Evolutionary conservation across 92 coral and sea anemone species (phyloP), one percentile per base, ranked within the genome.

Genomic region (Palythoa grandiflora): DNA sequence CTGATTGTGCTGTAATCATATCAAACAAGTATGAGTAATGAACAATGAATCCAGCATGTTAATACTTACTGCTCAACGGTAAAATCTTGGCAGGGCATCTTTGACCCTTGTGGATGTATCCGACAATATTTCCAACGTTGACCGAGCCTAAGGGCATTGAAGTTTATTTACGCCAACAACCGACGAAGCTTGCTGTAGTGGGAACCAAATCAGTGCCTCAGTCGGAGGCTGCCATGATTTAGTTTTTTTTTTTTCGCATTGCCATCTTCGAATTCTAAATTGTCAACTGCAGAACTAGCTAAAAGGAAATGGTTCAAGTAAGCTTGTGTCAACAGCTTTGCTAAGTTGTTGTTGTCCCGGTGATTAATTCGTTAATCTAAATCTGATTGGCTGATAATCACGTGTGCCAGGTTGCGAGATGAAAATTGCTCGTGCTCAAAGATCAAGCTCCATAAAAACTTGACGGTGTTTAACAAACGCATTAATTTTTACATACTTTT

Each of bases 181-280:
- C 40, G 44, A 20, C 16, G 75, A 70, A 70, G 40, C 75, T 9
- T 16, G 12, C 16, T 70, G 48, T 37, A 20, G 47, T 28, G 75
- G 75, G 16, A 68, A 68, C 73, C 39, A 68, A 13, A 68, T 68
- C 73, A 68, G 73, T 28, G 39, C 73, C 14, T 68, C 73, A 68
- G 6, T 68, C 0, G 60, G 60, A 2, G 12, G 60, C 60, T 54
- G 60, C 15, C 10, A 28, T 28, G 28, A 28, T 28, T 28, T 28
- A 13, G 35, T 20, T 9, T 2, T 7, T 9, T 54, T 11, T 35
- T 28, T 54, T 11, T 35, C 14, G 38, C 51, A 21, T 37, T 21
- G 17, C 5, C 47, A 37, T 72, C 44, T 54, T 66, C 17, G 17
- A 1, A 17, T 6, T 72, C 3, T 72, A 28, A 28, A 21, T 9